A percentile compares a stretch with the other conserved stretches of the same genome.
phyloP scores from a whole-genome alignment of 2,797 vertebrate species.

The Neostethus bicornis region DNA sequence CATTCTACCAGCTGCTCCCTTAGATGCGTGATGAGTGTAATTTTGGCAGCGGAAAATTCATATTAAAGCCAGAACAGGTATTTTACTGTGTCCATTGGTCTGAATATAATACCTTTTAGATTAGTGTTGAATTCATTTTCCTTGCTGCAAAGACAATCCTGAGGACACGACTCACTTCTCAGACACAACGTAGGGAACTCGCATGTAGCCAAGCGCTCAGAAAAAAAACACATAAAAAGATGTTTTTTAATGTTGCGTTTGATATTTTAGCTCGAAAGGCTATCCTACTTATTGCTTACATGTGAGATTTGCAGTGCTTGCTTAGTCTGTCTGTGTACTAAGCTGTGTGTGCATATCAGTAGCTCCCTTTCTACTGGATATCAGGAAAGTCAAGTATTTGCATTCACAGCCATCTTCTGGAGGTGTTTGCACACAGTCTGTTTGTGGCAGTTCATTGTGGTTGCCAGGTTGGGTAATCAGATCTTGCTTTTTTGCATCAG shows the following conservation, averaged over 20 bases:
- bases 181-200: slow-evolving; percentile 22
- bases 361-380: slow-evolving; percentile 42
- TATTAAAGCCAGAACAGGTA: slow-evolving; percentile 25
- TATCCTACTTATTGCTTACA: slow-evolving; percentile 57
- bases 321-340: slow-evolving; percentile 31
- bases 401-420: slow-evolving; percentile 61
- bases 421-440: slow-evolving; percentile 70
- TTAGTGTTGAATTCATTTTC: slow-evolving; percentile 19
- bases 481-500: slow-evolving; percentile 77
- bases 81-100: slow-evolving; percentile 18
- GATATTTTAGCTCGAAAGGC: slow-evolving; percentile 51
- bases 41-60: slow-evolving; percentile 18
- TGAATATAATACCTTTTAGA: slow-evolving; percentile 13
- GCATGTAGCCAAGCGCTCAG: slow-evolving; percentile 23
- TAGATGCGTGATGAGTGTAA: neutral
- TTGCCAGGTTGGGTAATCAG: slow-evolving; percentile 77
- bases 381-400: slow-evolving; percentile 66
- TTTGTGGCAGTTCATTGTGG: slow-evolving; percentile 54
- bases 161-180: slow-evolving; percentile 26
- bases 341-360: slow-evolving; percentile 17
- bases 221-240: slow-evolving; percentile 17
- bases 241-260: slow-evolving; percentile 39
- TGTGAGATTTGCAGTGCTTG: slow-evolving; percentile 37
- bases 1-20: neutral
- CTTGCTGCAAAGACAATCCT: slow-evolving; percentile 8